Conservation (phyloP, 2,888 invertebrate species). For the Pantelozetes paolii region DNA sequence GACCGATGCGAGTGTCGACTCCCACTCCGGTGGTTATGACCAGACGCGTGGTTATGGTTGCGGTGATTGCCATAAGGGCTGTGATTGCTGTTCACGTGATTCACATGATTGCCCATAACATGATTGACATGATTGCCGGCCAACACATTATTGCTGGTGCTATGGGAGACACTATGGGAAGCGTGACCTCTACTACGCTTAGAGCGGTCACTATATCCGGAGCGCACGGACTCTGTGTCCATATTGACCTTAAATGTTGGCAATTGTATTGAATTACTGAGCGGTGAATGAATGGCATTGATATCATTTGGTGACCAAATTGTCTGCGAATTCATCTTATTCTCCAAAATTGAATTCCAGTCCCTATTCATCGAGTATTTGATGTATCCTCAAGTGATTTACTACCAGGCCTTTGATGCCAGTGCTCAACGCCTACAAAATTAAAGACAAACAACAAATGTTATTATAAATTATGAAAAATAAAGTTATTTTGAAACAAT, state of each 20-base stretch:
- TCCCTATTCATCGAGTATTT: too few species aligned
- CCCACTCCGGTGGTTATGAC: slow-evolving; percentile 44
- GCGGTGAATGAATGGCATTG: neutral
- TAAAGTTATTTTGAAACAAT: too few species aligned
- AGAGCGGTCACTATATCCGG: slow-evolving; percentile 67
- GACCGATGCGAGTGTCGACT: slow-evolving; percentile 48
- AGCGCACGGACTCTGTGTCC: slow-evolving; percentile 91
- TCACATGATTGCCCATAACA: neutral
- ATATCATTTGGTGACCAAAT: slow-evolving; percentile 16
- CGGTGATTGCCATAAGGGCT: neutral
- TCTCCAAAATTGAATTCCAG: too few species aligned
- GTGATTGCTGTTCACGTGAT: slow-evolving; percentile 36
- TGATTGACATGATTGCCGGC: slow-evolving; percentile 35
- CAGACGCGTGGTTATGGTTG: slow-evolving; percentile 35
- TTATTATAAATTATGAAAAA: too few species aligned
- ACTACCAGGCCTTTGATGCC: neutral
- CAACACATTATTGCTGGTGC: slow-evolving; percentile 36
- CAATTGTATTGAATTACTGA: slow-evolving; percentile 24
- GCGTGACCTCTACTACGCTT: slow-evolving; percentile 51
- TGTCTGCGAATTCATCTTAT: slow-evolving; percentile 1
- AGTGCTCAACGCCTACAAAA: neutral
- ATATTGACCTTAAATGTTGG: slow-evolving; percentile 62
- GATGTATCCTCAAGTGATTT: too few species aligned
- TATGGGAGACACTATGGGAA: slow-evolving; percentile 23
- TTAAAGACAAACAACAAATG: too few species aligned